phyloP scores from a whole-genome alignment of 2,797 vertebrate genomes.

The Pseudochirops corinnae region DNA sequence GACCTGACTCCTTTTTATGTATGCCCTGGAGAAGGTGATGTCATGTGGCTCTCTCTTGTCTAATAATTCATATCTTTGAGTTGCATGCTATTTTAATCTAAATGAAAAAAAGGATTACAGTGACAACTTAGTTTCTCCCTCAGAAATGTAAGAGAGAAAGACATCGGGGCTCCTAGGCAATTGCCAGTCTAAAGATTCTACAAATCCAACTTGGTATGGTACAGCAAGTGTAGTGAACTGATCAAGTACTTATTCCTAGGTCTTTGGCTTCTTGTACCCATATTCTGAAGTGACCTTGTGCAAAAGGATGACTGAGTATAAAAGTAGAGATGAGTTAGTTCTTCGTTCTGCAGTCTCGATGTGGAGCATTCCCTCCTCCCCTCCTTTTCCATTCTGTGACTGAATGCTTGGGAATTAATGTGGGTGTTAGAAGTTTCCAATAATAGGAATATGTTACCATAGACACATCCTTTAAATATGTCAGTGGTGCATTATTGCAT shows the following conservation, averaged over 20 bases:
- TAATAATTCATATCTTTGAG: conserved; percentile 62
- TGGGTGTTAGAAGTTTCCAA: conserved; percentile 75
- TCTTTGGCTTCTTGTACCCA: conserved; percentile 17
- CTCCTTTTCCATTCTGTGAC: conserved; percentile 73
- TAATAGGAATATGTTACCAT: conserved; percentile 83
- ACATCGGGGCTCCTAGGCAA: conserved; percentile 21
- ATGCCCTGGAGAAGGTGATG: conserved; percentile 9
- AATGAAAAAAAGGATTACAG: conserved; percentile 65
- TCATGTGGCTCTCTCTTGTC: conserved; percentile 43
- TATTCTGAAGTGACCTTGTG: conserved; percentile 54
- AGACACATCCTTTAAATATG: conserved; percentile 81
- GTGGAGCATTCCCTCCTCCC: conserved; percentile 66
- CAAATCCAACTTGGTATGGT: neutral
- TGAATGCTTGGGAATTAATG: conserved; percentile 65
- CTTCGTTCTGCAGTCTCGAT: conserved; percentile 75
- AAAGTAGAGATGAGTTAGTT: conserved; percentile 61
- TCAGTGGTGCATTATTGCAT: conserved; percentile 66
- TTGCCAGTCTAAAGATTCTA: neutral
- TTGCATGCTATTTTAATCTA: conserved; percentile 67
- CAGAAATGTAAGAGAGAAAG: conserved; percentile 48
- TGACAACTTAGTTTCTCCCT: conserved; percentile 60
- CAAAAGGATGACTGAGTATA: conserved; percentile 19
- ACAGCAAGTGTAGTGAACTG: neutral
- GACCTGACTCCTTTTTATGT: neutral
- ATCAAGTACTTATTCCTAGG: neutral